Evolutionary conservation across 2,888 invertebrate species (phyloP), one percentile per base, ranked within the genome.

Genomic region (Drosophila percnosoma): DNA sequence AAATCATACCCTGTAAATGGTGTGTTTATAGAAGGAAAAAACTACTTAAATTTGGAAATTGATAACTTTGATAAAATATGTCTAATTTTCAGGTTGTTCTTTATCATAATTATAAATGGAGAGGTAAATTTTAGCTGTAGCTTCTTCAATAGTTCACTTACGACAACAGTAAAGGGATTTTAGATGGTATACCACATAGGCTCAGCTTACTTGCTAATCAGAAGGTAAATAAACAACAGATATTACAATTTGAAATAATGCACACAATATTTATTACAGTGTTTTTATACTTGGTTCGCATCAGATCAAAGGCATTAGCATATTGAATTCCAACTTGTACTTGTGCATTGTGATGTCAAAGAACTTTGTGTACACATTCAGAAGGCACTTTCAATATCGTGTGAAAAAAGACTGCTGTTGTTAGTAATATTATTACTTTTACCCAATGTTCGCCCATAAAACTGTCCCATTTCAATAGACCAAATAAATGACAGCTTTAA

Each of bases 401-500:
- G 75, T 63, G 74, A 74, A 74, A 29, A 29, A 24, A 48, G 13
- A 13, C 55, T 55, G 57, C 24, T 57, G 63, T 38, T 62, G 49
- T 36, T 36, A 34, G 18, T 40, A 64, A 52, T 4, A 27, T 53
- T 55, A 63, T 51, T 54, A 60, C 60, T 49, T 63, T 60, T 24
- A 58, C 34, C 62, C 34, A 42, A 55, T 68, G 52, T 75, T 58
- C 45, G 54, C 34, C 51, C 65, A 64, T 67, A 71, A 78, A 78
- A 67, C 61, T 67, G 58, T 69, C 69, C 71, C 82, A 67, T 64
- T 68, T 78, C 67, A 71, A 81, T 78, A 59, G 55, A 53, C 42
- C 73, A 63, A 69, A 82, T 84, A 79, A 87, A 63, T 84, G 83
- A 65, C 82, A 78, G 70, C 52, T 73, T 67, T 49, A 63, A 68